These are phyloP conservation scores for Urosaurus nigricauda DNA, from an alignment of 2,797 vertebrate species.

Conservation along the genomic window DNA sequence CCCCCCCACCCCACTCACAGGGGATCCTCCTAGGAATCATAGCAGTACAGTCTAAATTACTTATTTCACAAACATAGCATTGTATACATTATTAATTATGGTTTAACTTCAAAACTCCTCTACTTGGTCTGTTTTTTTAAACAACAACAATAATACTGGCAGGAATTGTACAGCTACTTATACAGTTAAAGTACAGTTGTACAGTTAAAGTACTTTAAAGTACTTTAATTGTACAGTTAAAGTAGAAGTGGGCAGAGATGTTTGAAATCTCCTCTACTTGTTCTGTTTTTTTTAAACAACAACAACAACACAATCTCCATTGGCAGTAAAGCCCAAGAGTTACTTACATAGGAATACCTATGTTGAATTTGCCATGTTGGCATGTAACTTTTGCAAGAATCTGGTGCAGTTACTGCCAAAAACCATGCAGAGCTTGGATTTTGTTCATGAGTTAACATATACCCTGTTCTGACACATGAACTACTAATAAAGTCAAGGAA, in stretches of 20 bases:
- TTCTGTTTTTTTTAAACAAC: neutral
- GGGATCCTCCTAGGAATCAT: neutral
- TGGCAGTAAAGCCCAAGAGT: neutral
- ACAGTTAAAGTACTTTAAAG: neutral
- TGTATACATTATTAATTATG: neutral
- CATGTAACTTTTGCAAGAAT: neutral
- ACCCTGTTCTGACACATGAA: neutral
- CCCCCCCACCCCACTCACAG: no score
- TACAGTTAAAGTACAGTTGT: neutral
- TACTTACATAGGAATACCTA: neutral
- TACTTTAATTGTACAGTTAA: no score
- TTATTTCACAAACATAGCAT: neutral
- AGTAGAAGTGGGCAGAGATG: neutral
- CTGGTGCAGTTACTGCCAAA: neutral
- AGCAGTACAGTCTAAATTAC: neutral
- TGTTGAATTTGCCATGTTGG: neutral
- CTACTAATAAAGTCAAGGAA: neutral
- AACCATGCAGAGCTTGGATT: neutral
- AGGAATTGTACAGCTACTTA: neutral
- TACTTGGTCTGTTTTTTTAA: no score
- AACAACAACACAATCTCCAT: neutral
- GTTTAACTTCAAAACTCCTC: neutral
- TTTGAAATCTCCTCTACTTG: neutral
- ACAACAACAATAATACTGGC: no score
- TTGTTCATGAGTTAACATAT: neutral